Evolutionary conservation across 2,888 invertebrate genomes (phyloP), one percentile per base, ranked within the genome.

Genomic region (Leucophora obtusa): DNA sequence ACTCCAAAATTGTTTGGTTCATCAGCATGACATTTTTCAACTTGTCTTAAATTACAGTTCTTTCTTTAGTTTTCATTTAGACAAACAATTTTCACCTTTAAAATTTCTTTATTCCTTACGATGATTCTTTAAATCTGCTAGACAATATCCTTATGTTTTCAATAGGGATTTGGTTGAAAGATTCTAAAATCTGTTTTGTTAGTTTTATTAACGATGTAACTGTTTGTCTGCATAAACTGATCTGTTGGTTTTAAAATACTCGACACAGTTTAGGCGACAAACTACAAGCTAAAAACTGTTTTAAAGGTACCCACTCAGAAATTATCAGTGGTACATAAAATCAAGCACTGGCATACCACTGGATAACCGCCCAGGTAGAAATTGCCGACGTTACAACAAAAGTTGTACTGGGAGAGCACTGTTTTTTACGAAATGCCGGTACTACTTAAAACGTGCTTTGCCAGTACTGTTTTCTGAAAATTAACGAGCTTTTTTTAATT

Each of bases 51-150:
- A 5, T 54, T 38, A 4, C 68, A 28, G 54, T 24, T 54, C 8
- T 35, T 50, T 63, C 24, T 18, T 47, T 21, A n/a, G 38, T 33
- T 58, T 28, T 33, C 28, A 15, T 15, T 11, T 62, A 62, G 38
- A 51, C 54, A 74, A 66, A 69, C 18, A 62, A 63, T 69, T 56
- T 78, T 73, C 73, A 71, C 17, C 54, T 66, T 70, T 43, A 47
- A 65, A 70, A 70, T 54, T 47, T 35, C 4, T 66, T 56, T 51
- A 53, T 38, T 58, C 24, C 63, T 53, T 59, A 38, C 11, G 28
- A 21, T 38, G 38, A 33, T 53, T 43, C 11, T 43, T 7, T 54
- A 53, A 59, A 53, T 63, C 53, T 24, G 24, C 10, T 47, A 53
- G 58, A 66, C 59, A 58, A 53, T 65, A 63, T 47, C 53, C 17